Evolutionary conservation across 2,888 invertebrate genomes (phyloP).

Genomic region (Torymus tubicola): DNA sequence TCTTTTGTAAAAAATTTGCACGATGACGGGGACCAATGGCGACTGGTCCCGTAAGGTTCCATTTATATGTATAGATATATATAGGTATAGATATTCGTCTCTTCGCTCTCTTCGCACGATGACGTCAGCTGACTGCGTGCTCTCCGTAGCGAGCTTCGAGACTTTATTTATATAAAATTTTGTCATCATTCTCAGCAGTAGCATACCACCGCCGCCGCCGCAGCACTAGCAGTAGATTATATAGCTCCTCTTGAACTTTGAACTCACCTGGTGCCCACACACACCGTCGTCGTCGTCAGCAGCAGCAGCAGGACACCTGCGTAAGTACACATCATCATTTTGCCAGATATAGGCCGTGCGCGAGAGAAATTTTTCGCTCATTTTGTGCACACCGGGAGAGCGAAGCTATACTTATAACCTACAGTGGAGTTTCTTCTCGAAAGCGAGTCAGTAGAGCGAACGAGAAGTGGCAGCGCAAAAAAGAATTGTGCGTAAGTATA

Average conservation of each 20-base stretch:
- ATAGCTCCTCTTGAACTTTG: constrained; percentile 54
- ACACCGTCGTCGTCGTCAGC: neutral
- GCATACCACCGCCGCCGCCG: too few relatives aligned
- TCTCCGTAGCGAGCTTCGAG: constrained; percentile 7
- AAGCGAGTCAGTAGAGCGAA: too few relatives aligned
- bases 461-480: too few relatives aligned
- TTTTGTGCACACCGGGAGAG: too few relatives aligned
- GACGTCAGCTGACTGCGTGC: constrained; percentile 53
- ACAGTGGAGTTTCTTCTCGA: too few relatives aligned
- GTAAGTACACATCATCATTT: too few relatives aligned
- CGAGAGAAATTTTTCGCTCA: too few relatives aligned
- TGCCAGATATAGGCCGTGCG: too few relatives aligned
- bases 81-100: neutral
- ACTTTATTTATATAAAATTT: constrained; percentile 60
- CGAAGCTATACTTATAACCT: too few relatives aligned
- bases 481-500: neutral
- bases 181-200: constrained; percentile 39
- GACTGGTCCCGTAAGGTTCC: neutral
- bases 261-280: constrained; percentile 29
- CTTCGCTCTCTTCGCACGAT: constrained; percentile 1
- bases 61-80: neutral
- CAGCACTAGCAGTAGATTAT: too few relatives aligned
- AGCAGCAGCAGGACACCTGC: neutral
- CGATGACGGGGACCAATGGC: constrained; percentile 37
- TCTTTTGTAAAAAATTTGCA: neutral